Percentiles rank a stretch among this genome's conserved stretches.
Conservation (phyloP, 2,888 invertebrate genomes). For the Nesidiocoris tenuis region DNA sequence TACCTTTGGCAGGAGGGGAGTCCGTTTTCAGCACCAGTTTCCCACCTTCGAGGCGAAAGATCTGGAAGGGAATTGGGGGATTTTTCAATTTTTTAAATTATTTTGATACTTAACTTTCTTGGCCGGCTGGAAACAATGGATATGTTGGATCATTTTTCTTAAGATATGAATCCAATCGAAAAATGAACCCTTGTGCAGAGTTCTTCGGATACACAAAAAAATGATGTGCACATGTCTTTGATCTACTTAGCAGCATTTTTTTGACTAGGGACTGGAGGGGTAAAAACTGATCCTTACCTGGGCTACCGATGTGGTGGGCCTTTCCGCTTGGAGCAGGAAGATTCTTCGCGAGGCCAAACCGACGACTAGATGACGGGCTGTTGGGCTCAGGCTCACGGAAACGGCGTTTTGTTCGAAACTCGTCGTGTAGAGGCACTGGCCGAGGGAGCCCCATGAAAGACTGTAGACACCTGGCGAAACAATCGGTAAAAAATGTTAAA, state of each 20-base stretch:
- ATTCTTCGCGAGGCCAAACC: slow-evolving; percentile 71
- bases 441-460: slow-evolving; percentile 70
- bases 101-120: no score
- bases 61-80: slow-evolving; percentile 40
- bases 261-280: no score
- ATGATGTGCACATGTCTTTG: no score
- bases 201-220: no score
- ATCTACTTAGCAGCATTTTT: no score
- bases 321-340: slow-evolving; percentile 55
- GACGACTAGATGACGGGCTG: slow-evolving; percentile 74
- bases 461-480: slow-evolving; percentile 70
- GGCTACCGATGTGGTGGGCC: slow-evolving; percentile 54
- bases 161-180: no score
- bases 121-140: no score
- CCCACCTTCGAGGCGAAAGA: slow-evolving; percentile 49
- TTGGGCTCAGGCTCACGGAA: slow-evolving; percentile 81
- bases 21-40: slow-evolving; percentile 33
- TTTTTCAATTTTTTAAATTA: not conserved
- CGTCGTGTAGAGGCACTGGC: slow-evolving; percentile 76
- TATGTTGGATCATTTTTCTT: no score
- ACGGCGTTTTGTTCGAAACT: slow-evolving; percentile 76
- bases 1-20: slow-evolving; percentile 47
- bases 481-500: no score
- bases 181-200: no score
- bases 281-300: no score